Evolutionary conservation across 2,888 invertebrate genomes (phyloP).

Genomic region (Glyphotaelius pellucidus): DNA sequence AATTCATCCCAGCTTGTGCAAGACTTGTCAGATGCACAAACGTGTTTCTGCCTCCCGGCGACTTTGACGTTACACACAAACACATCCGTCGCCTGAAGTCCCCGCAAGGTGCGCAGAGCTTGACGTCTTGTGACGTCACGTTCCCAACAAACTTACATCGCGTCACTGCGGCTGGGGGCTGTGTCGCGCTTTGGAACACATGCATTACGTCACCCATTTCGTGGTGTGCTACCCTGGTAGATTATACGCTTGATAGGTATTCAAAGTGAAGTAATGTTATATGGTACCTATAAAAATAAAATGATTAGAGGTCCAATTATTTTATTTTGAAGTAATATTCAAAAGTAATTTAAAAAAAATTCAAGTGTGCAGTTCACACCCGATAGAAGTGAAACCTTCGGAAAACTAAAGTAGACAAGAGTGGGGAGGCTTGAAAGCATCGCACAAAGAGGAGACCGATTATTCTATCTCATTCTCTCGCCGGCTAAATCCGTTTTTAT

Average conservation of each 20-base stretch:
- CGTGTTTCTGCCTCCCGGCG: not conserved
- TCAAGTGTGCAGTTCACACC: too few species aligned
- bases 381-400: too few species aligned
- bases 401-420: too few species aligned
- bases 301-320: not conserved
- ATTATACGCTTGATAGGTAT: not conserved
- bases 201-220: not conserved
- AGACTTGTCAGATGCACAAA: not conserved
- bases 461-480: too few species aligned
- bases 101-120: not conserved
- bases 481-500: too few species aligned
- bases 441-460: too few species aligned
- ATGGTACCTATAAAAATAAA: not conserved
- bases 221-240: not conserved
- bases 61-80: not conserved
- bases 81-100: not conserved
- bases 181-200: not conserved
- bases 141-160: not conserved
- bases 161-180: too few species aligned
- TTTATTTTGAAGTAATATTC: not conserved
- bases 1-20: not conserved
- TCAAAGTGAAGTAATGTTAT: not conserved
- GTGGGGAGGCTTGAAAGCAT: too few species aligned
- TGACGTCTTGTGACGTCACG: not conserved
- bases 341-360: too few species aligned